Percentiles rank a stretch among this genome's conserved stretches.
Evolutionary conservation across 2,113 vertebrate genomes (phyloP).

Genomic region (Aegotheles bennettii): DNA sequence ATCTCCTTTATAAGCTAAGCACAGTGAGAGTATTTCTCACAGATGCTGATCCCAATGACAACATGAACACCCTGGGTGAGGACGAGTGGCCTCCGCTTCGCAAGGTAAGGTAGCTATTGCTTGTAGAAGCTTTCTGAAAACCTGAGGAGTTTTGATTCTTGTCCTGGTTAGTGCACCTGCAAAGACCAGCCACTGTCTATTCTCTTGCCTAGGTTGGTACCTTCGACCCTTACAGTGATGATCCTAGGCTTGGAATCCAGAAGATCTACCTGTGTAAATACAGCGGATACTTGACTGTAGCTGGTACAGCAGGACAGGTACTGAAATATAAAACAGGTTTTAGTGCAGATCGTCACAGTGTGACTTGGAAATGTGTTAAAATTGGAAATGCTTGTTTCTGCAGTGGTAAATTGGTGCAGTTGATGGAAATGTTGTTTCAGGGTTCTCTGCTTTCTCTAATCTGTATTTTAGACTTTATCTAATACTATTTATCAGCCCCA

Average conservation of each 20-base stretch:
- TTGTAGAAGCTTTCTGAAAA: neutral
- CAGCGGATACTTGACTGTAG: conserved; percentile 92
- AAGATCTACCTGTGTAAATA: conserved; percentile 99
- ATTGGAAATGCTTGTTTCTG: neutral
- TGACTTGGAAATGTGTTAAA: neutral
- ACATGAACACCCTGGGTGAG: conserved; percentile 84
- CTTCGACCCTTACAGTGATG: conserved; percentile 97
- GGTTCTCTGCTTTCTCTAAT: neutral
- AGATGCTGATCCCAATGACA: conserved; percentile 88
- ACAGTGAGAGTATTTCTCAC: conserved; percentile 90
- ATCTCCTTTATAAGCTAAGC: conserved; percentile 92
- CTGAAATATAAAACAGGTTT: neutral
- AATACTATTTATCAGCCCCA: neutral
- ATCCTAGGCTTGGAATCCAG: conserved; percentile 94
- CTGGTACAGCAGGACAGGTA: conserved; percentile 97
- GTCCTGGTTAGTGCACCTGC: neutral
- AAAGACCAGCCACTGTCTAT: neutral
- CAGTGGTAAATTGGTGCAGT: neutral
- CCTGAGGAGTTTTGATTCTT: neutral
- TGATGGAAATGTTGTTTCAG: neutral
- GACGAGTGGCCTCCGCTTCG: conserved; percentile 96
- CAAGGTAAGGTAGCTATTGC: conserved; percentile 76
- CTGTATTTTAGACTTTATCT: neutral
- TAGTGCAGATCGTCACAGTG: neutral
- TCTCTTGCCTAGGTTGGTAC: conserved; percentile 84